These are phyloP conservation scores for Heptranchias perlo DNA, from an alignment of 2,113 vertebrate genomes.

Conservation along the genomic window DNA sequence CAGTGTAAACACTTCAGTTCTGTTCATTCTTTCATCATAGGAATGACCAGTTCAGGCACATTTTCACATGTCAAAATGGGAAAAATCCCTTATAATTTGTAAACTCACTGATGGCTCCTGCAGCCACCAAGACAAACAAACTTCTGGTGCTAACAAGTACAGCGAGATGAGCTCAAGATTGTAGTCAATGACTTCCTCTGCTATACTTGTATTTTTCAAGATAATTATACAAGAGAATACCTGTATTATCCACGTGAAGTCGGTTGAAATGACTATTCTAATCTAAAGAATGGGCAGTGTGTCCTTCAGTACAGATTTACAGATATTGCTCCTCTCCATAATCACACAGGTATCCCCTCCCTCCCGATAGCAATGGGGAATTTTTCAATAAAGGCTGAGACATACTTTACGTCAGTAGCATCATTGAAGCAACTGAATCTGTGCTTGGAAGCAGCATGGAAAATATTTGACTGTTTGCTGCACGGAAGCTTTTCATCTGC, in stretches of 20 bases:
- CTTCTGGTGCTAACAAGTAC: neutral
- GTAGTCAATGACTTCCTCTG: neutral
- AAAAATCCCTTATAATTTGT: neutral
- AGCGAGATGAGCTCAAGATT: neutral
- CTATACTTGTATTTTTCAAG: neutral
- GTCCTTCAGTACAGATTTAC: neutral
- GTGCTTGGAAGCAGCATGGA: neutral
- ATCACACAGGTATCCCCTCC: neutral
- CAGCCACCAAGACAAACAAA: too few species aligned
- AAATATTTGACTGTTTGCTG: neutral
- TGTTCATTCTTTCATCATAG: neutral
- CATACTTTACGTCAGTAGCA: neutral
- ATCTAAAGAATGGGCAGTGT: neutral
- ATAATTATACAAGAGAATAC: neutral
- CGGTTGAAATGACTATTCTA: neutral
- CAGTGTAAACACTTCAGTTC: neutral
- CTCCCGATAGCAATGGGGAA: neutral
- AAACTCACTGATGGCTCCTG: neutral
- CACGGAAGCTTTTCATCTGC: slow-evolving; percentile 9
- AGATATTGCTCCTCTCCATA: neutral
- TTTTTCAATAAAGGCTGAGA: neutral
- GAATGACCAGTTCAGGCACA: neutral
- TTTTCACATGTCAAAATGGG: neutral
- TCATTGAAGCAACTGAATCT: neutral
- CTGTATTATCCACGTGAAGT: neutral